Percentiles rank a stretch among this genome's conserved stretches.
Conservation (phyloP, 2,113 vertebrate species). For the Embiotoca jacksoni region DNA sequence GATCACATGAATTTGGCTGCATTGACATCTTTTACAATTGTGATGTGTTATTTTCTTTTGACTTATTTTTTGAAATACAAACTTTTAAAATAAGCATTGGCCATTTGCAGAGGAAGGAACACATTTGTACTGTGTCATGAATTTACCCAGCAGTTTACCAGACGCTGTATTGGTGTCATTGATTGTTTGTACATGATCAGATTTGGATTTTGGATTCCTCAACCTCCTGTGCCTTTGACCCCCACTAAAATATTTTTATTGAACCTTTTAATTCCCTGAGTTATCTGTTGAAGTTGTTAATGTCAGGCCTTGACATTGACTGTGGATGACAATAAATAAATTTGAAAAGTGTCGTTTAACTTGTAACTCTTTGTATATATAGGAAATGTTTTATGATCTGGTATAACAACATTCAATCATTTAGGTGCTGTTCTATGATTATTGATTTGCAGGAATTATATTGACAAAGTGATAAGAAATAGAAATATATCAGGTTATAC, state of each 20-base stretch:
- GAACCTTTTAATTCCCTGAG: not conserved
- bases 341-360: not conserved
- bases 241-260: not conserved
- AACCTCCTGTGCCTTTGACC: conserved; percentile 39
- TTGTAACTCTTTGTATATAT: not conserved
- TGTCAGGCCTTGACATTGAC: not conserved
- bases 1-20: not conserved
- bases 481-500: too few species aligned
- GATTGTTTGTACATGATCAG: not conserved
- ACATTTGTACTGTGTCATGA: not conserved
- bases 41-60: not conserved
- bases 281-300: not conserved
- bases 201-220: not conserved
- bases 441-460: not conserved
- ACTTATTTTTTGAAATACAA: not conserved
- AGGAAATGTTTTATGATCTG: not conserved
- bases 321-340: conserved; percentile 15
- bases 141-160: not conserved
- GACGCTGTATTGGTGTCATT: not conserved
- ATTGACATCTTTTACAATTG: too few species aligned
- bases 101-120: not conserved
- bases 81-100: too few species aligned
- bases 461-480: not conserved
- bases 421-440: not conserved
- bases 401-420: not conserved